Percentiles rank a stretch among this genome's conserved stretches.
phyloP scores from a whole-genome alignment of 2,888 invertebrate genomes.

The Hypercompe scribonia region DNA sequence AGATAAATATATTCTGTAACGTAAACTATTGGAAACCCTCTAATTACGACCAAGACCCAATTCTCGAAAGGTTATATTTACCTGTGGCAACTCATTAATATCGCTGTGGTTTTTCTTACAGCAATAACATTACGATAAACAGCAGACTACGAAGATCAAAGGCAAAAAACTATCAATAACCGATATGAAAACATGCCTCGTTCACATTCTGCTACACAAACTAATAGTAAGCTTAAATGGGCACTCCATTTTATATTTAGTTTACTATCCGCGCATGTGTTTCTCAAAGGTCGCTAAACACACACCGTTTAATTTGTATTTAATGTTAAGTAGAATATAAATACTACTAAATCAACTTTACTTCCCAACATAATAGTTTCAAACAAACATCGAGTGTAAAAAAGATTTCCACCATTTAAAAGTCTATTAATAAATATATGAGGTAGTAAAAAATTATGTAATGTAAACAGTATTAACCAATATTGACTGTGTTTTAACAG shows the following conservation, averaged over 20 bases:
- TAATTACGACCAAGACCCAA: neutral
- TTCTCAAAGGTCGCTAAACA: conserved; percentile 8
- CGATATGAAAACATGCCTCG: conserved; percentile 37
- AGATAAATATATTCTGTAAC: neutral
- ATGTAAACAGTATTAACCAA: neutral
- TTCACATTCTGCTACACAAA: conserved; percentile 35
- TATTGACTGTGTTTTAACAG: neutral
- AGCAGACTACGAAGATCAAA: conserved; percentile 42
- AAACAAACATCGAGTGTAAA: neutral
- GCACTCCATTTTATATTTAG: conserved; percentile 36
- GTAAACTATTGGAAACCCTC: neutral
- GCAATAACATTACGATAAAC: conserved; percentile 39
- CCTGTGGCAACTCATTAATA: conserved; percentile 13
- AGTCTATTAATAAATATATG: neutral
- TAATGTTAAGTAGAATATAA: neutral
- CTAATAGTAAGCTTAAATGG: conserved; percentile 43
- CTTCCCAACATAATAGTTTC: neutral
- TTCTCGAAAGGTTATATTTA: conserved; percentile 11
- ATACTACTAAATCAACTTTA: neutral
- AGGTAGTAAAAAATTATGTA: neutral
- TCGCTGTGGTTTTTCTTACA: conserved; percentile 18
- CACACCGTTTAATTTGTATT: neutral
- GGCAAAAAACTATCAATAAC: conserved; percentile 34
- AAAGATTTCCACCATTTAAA: neutral
- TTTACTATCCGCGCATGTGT: conserved; percentile 28